Evolutionary conservation across 2,797 vertebrate genomes (phyloP).

Genomic region (Ptychobarbus kaznakovi): DNA sequence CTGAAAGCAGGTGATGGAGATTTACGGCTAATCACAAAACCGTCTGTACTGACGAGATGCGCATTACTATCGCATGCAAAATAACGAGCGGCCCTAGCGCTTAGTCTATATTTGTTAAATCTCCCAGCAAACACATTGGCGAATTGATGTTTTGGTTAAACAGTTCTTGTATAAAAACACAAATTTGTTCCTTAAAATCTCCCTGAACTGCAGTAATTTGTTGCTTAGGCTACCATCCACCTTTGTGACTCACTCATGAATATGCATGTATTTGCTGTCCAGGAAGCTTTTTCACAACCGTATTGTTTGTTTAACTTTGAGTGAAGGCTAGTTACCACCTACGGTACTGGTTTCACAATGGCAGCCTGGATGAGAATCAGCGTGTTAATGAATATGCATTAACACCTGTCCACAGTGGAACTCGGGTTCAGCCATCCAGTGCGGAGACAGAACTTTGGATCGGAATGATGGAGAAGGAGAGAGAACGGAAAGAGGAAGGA

Average conservation of each 20-base stretch:
- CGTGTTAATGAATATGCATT: constrained; percentile 80
- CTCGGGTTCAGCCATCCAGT: constrained; percentile 67
- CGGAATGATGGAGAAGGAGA: constrained; percentile 37
- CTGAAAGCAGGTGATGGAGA: no score
- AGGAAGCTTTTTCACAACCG: constrained; percentile 57
- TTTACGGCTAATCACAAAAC: no score
- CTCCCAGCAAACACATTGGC: background rate
- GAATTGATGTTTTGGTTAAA: constrained; percentile 27
- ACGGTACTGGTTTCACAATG: constrained; percentile 65
- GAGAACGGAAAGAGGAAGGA: constrained; percentile 33
- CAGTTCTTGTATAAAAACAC: constrained; percentile 23
- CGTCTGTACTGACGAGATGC: no score
- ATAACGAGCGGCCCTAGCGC: no score
- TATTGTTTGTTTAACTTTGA: constrained; percentile 70
- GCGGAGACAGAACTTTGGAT: constrained; percentile 70
- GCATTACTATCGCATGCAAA: no score
- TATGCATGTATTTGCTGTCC: constrained; percentile 41
- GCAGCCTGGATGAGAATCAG: constrained; percentile 63
- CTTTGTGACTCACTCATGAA: constrained; percentile 49
- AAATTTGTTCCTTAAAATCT: constrained; percentile 35
- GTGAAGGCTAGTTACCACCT: constrained; percentile 72
- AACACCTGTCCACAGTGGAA: constrained; percentile 76
- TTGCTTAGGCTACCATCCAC: constrained; percentile 39
- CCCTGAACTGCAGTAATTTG: constrained; percentile 41
- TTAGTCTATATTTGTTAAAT: background rate